phyloP scores from a whole-genome alignment of 2,113 vertebrate genomes.

The Xiphophorus maculatus region DNA sequence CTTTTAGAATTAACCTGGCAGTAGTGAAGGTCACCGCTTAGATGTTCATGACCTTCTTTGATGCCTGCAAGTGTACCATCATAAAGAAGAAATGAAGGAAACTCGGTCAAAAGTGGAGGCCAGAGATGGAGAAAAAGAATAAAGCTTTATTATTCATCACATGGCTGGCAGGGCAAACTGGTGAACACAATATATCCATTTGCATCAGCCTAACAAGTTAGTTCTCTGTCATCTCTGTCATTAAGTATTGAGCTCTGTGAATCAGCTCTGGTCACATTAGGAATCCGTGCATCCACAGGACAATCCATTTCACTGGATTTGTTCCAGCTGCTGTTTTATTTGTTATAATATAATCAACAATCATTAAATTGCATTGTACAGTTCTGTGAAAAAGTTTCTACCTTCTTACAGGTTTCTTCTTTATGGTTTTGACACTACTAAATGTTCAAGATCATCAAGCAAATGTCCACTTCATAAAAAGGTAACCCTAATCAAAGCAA shows the following conservation, averaged over 20 bases:
- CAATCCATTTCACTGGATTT: slow-evolving; percentile 28
- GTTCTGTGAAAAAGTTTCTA: too few relatives aligned
- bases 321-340: neutral
- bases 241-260: slow-evolving; percentile 67
- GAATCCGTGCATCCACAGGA: slow-evolving; percentile 41
- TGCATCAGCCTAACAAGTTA: slow-evolving; percentile 69
- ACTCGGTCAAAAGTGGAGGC: slow-evolving; percentile 33
- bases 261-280: slow-evolving; percentile 35
- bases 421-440: neutral
- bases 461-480: neutral
- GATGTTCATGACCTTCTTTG: slow-evolving; percentile 15
- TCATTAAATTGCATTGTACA: too few relatives aligned
- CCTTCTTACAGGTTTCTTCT: neutral
- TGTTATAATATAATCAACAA: neutral
- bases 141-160: slow-evolving; percentile 78
- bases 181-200: slow-evolving; percentile 81
- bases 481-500: neutral
- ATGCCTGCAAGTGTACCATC: slow-evolving; percentile 31
- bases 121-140: slow-evolving; percentile 64
- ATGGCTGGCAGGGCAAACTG: slow-evolving; percentile 55
- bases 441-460: neutral
- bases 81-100: slow-evolving; percentile 40
- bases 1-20: slow-evolving; percentile 5
- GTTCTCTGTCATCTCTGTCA: slow-evolving; percentile 59
- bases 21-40: neutral